Evolutionary conservation across 2,888 invertebrate genomes (phyloP), one percentile per base, ranked within the genome.

Genomic region (Spodoptera picta): DNA sequence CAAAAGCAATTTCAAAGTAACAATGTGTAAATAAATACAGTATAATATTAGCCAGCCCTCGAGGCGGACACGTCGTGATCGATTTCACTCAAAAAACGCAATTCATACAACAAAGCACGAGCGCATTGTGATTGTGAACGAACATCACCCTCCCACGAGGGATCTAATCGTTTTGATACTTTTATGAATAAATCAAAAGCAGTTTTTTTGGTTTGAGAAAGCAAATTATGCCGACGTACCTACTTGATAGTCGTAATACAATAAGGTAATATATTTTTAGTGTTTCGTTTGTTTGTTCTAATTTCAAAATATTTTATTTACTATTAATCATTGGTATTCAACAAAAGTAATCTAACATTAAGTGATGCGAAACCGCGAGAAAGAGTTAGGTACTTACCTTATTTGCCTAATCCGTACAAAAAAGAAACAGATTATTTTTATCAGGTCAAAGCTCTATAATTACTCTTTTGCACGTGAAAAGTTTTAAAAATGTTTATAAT

Each of bases 51-150:
- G 72, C 77, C 80, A 79, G 81, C 75, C 75, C 82, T 77, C 71
- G 71, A 84, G 84, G 83, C 87, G 88, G 89, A 85, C 76, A 86
- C 82, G 80, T 73, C 84, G 84, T 88, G 93, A 92, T 92, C 91
- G 90, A 92, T 93, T 93, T 92, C 92, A 88, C 85, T 88, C 85
- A 91, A 92, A 93, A 93, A 92, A 92, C 83, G 89, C 91, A 90
- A 92, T 91, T 89, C 91, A 90, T 90, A 92, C 87, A 89, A 92
- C 89, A 91, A 92, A 86, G 89, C 90, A 89, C 86, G 86, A 86
- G 87, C 80, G 83, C 83, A 89, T 90, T 92, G 92, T 91, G 89
- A 90, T 87, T 84, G 88, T 84, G 85, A 88, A 58, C 54, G 46
- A 87, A 87, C 87, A 84, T 88, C 86, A 85, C 84, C 85, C 85